Base-by-base conservation (phyloP, 2,888 invertebrate species). In the Tetramorium bicarinatum region DNA sequence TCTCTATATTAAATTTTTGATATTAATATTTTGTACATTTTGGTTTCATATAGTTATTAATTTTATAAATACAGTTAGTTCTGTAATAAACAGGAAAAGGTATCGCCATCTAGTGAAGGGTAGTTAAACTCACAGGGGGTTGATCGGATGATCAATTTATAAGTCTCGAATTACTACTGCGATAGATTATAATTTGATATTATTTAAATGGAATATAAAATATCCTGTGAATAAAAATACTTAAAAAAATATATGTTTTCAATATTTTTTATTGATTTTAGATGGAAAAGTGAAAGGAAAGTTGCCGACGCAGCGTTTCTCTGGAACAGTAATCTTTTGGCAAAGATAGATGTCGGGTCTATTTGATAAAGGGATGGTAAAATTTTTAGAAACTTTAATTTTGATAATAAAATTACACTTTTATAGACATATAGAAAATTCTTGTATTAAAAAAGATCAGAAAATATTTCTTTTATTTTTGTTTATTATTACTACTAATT, bases 41-140 rank as follows among this genome's bases (percentile, higher is more conserved):
- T 41, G 15, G 56, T 38, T 25, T 56, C 41, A 9, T 72, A 41
- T 18, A 59, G 4, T 72, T 59, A 44, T 47, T 44, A 8, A 7
- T 69, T 52, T 69, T 52, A 49, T 47, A 62, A 49, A 38, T 13
- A 52, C 3, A 34, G 15, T 25, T 52, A n/a, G 13, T 54, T 21
- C 9, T 49, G 11, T 3, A 49, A n/a, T 18, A 64, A n/a, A 38
- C 13, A 18, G 2, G 15, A 56, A 34, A 44, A 56, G 21, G 4
- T 56, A 67, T 29, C 34, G 44, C 77, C 77, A 79, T 79, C 77
- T 67, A 29, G 54, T 13, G 34, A 34, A 11, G 44, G 21, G 67
- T 79, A 8, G 34, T 44, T 34, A 11, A 69, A 79, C 44, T 69
- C 21, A 38, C 3, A 49, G 7, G 8, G 54, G 34, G 21, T 44